Conservation (phyloP, 2,113 vertebrate species). For the Muntiacus muntjak region DNA sequence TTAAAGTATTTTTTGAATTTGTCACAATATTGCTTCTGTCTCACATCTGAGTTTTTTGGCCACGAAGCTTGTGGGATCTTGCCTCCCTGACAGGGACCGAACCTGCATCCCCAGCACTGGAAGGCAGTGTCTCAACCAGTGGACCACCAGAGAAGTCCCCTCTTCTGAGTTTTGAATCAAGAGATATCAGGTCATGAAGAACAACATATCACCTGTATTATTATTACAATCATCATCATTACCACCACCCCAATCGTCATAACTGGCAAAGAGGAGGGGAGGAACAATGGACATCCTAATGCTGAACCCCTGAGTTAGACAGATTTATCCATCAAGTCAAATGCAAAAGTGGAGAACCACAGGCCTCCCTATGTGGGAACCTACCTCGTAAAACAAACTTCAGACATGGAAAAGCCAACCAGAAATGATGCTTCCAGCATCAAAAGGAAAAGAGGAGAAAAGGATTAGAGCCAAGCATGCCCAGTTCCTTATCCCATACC, state of each 20-base stretch:
- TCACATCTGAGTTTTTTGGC: not conserved
- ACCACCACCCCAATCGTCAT: not conserved
- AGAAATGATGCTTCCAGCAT: not conserved
- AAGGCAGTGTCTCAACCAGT: not conserved
- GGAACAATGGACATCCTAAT: not conserved
- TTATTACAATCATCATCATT: not conserved
- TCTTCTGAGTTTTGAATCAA: slow-evolving; percentile 29
- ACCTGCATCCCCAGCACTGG: not conserved
- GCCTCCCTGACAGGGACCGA: accelerated
- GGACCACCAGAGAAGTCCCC: not conserved
- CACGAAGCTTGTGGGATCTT: not conserved
- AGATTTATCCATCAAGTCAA: not conserved
- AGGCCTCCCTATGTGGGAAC: not conserved
- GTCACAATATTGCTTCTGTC: not conserved
- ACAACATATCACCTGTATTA: not conserved
- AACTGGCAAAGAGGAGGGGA: not conserved
- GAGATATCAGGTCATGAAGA: not conserved
- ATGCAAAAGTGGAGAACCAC: not conserved
- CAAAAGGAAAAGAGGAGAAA: not conserved
- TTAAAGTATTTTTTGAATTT: not conserved
- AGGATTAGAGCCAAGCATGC: not conserved
- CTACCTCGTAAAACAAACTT: not conserved
- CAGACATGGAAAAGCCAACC: not conserved
- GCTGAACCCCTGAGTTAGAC: not conserved
- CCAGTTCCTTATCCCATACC: not conserved